A percentile compares a stretch with the other conserved stretches of the same genome.
phyloP scores from a whole-genome alignment of 2,113 vertebrate species.

The Eublepharis macularius region DNA sequence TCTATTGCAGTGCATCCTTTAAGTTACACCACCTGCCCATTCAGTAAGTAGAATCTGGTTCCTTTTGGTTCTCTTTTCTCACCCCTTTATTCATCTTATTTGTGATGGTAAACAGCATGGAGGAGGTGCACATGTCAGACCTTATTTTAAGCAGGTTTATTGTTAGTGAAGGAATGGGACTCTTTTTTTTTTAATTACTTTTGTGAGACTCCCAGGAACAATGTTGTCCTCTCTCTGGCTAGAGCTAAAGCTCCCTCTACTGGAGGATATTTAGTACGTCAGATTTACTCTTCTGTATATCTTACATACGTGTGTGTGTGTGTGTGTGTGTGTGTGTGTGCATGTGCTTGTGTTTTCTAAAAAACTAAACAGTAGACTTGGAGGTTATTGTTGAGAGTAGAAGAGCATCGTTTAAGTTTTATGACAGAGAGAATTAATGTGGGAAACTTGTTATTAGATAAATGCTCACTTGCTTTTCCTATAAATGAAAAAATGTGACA shows the following conservation, averaged over 20 bases:
- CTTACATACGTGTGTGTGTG: too few species aligned
- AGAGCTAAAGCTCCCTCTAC: slow-evolving; percentile 54
- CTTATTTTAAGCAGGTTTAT: neutral
- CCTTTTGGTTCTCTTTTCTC: neutral
- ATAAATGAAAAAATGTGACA: neutral
- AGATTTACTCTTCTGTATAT: neutral
- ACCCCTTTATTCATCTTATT: neutral
- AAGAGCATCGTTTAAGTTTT: neutral
- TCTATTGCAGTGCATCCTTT: neutral
- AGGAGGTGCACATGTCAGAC: neutral
- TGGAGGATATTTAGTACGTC: slow-evolving; percentile 25
- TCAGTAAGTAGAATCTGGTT: neutral
- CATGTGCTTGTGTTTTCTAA: neutral
- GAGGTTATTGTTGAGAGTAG: neutral
- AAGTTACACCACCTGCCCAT: neutral
- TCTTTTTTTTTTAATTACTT: neutral
- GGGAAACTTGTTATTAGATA: neutral
- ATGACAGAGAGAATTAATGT: neutral
- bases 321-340: neutral
- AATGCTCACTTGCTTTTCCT: too few species aligned
- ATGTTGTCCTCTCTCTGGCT: neutral
- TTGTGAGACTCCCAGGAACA: neutral
- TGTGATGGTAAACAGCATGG: neutral
- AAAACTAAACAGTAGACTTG: neutral
- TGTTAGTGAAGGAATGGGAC: neutral